A percentile compares a stretch with the other conserved stretches of the same genome.
Evolutionary conservation across 2,888 invertebrate species (phyloP).

Genomic region (Caenorhabditis sp.): DNA sequence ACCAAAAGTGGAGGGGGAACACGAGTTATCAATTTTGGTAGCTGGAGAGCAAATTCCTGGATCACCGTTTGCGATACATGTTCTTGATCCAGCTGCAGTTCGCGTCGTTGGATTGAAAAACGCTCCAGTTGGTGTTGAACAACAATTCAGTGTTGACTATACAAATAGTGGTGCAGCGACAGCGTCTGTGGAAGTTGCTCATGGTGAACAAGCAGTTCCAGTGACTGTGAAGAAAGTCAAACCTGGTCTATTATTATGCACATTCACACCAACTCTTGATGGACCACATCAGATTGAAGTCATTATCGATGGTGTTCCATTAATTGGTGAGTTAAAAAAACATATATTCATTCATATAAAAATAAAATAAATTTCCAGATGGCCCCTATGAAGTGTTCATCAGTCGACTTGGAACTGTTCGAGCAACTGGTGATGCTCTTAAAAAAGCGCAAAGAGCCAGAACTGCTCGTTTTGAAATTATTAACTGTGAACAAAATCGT

Average conservation of each 20-base stretch:
- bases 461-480: slow-evolving; percentile 70
- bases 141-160: slow-evolving; percentile 77
- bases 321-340: slow-evolving; percentile 70
- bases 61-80: slow-evolving; percentile 79
- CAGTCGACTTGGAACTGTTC: slow-evolving; percentile 59
- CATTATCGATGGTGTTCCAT: slow-evolving; percentile 85
- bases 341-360: not conserved
- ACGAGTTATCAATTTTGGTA: slow-evolving; percentile 46
- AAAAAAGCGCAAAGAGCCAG: slow-evolving; percentile 62
- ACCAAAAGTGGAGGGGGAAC: slow-evolving; percentile 57
- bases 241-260: slow-evolving; percentile 64
- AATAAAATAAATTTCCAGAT: slow-evolving; percentile 52
- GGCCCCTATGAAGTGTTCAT: slow-evolving; percentile 69
- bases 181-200: slow-evolving; percentile 83
- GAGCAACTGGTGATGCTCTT: slow-evolving; percentile 69
- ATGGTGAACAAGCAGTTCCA: slow-evolving; percentile 72
- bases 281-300: slow-evolving; percentile 87
- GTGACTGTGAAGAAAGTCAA: slow-evolving; percentile 61
- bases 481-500: slow-evolving; percentile 57
- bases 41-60: slow-evolving; percentile 73
- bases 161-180: slow-evolving; percentile 84
- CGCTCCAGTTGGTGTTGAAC: slow-evolving; percentile 73
- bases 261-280: slow-evolving; percentile 83
- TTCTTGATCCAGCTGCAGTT: slow-evolving; percentile 75
- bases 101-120: slow-evolving; percentile 72